Evolutionary conservation across 1,140 invertebrate genomes (phyloP), one percentile per base, ranked within the genome.

Genomic region (Atopsyche davidsoni): DNA sequence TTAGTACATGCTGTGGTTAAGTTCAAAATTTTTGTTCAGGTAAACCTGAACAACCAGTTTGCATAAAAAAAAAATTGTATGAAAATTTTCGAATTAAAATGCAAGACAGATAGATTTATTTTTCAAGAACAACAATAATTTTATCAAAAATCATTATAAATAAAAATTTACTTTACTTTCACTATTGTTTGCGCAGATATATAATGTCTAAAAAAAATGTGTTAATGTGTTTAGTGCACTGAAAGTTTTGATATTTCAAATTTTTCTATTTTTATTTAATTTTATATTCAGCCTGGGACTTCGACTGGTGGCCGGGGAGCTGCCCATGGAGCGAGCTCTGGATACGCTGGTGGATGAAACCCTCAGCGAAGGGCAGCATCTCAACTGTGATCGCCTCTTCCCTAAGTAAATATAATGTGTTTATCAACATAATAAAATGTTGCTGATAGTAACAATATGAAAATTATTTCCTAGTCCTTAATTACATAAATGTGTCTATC

Each of bases 351-450:
- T 77, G n/a, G 66, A 68, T 17, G 75, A 76, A 54, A 64, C 65
- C 0, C 59, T 75, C 0, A 61, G 59, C 0, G 73, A 72, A 3
- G 72, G 69, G 65, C 67, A 61, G 0, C 62, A 64, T 7, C 61
- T 78, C 0, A 60, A 67, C 17, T 78, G 75, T 51, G 56, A 64
- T 21, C 65, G 70, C 18, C 65, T 78, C 58, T 77, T 77, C 53
- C 74, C 75, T 0, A 76, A 65, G 75, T 77, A 60, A 61, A 49
- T 14, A 49, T 46, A 17, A 22, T 39, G 6, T 42, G 31, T 18
- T 9, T 25, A 18, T 17, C 4, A 23, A 47, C 9, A 10, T n/a
- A n/a, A 2, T 4, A 6, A 19, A n/a, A 35, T 35, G 11, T 35
- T 3, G 3, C 19, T 19, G 14, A 3, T 17, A 28, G n/a, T 28